Percentiles rank a stretch among this genome's conserved stretches.
phyloP scores from a whole-genome alignment of 2,113 vertebrate species.

The Rynchops niger region DNA sequence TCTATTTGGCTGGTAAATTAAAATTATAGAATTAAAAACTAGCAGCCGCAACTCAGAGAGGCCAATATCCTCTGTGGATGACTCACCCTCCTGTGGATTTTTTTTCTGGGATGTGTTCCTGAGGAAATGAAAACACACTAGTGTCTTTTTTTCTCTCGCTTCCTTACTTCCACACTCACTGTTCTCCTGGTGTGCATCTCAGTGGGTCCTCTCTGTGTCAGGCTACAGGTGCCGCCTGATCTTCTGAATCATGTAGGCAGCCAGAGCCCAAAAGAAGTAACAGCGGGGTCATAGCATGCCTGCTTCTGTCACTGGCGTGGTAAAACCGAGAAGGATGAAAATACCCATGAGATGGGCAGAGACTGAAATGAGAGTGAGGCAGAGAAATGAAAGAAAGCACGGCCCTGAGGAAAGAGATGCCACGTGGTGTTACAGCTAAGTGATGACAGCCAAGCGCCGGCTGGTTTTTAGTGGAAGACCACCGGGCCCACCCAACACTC shows the following conservation, averaged over 20 bases:
- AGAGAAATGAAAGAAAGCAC: neutral
- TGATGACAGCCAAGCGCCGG: neutral
- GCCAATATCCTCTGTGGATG: neutral
- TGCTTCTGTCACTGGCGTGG: neutral
- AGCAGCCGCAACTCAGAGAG: neutral
- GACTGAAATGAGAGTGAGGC: neutral
- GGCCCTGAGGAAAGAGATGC: neutral
- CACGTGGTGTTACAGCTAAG: neutral
- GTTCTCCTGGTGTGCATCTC: neutral
- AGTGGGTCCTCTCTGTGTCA: neutral
- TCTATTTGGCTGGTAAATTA: neutral
- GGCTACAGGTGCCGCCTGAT: neutral
- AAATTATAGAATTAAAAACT: conserved; percentile 2
- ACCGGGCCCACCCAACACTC: neutral
- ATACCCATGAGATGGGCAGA: neutral
- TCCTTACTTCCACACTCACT: neutral
- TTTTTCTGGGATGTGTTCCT: neutral
- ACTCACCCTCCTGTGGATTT: neutral
- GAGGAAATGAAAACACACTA: conserved; percentile 28
- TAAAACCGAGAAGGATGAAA: neutral
- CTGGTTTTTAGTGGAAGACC: neutral
- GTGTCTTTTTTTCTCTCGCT: neutral
- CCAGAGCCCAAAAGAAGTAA: neutral
- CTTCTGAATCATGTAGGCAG: neutral
- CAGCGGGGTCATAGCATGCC: neutral